Evolutionary conservation across 2,113 vertebrate genomes (phyloP).

Genomic region (Solea solea): DNA sequence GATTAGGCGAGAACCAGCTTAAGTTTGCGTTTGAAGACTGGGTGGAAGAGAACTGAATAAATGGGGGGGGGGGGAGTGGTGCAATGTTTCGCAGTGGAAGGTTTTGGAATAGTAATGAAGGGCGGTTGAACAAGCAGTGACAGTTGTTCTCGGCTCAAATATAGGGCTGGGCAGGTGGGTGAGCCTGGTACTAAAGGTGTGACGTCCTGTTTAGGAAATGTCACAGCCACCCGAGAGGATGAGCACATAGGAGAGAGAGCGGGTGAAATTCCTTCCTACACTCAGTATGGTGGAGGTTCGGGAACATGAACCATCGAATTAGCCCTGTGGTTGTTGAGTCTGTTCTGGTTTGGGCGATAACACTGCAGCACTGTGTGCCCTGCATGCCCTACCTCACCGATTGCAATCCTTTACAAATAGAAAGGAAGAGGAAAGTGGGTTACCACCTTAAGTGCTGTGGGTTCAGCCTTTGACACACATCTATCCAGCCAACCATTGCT

Average conservation of each 20-base stretch:
- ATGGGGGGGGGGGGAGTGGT: constrained; percentile 37
- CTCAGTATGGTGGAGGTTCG: constrained; percentile 77
- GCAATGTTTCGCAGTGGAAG: constrained; percentile 62
- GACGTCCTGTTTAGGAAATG: constrained; percentile 82
- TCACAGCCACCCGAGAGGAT: constrained; percentile 74
- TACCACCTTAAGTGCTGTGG: constrained; percentile 75
- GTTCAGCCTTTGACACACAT: constrained; percentile 78
- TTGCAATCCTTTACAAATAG: constrained; percentile 35
- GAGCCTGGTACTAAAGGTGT: constrained; percentile 64
- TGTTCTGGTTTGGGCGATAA: constrained; percentile 75
- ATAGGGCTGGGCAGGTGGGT: constrained; percentile 56
- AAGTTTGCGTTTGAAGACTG: constrained; percentile 32
- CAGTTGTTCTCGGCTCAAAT: constrained; percentile 48
- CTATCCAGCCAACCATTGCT: constrained; percentile 63
- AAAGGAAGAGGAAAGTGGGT: constrained; percentile 76
- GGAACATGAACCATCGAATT: constrained; percentile 58
- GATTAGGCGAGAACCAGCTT: constrained; percentile 24
- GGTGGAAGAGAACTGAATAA: constrained; percentile 32
- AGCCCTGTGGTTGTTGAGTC: constrained; percentile 49
- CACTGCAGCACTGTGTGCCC: constrained; percentile 83
- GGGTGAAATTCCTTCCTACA: constrained; percentile 81
- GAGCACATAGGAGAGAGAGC: constrained; percentile 53
- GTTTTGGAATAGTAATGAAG: constrained; percentile 62
- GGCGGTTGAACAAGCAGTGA: constrained; percentile 51
- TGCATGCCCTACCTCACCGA: constrained; percentile 66